phyloP scores from a whole-genome alignment of 2,888 invertebrate species.

The Pandemis heparana region DNA sequence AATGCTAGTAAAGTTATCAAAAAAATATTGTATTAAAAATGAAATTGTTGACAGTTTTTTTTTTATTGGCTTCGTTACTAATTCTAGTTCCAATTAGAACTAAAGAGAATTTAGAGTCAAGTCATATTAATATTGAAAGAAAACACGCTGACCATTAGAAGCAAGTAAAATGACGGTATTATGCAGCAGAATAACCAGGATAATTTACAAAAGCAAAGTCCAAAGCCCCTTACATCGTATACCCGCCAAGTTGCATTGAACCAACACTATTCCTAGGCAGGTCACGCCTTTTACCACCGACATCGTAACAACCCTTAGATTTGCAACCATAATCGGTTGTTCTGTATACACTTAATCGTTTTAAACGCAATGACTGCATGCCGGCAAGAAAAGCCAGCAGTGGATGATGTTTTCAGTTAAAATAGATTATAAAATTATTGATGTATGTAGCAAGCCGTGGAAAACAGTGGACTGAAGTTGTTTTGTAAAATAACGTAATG shows the following conservation, averaged over 20 bases:
- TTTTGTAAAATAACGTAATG: conserved; percentile 34
- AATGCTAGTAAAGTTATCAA: no score
- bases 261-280: conserved; percentile 8
- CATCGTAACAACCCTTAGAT: not conserved
- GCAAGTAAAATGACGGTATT: not conserved
- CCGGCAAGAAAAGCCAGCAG: not conserved
- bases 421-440: conserved; percentile 1
- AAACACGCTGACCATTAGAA: not conserved
- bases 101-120: not conserved
- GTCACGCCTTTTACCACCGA: conserved; percentile 12
- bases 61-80: not conserved
- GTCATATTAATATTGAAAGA: not conserved
- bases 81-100: not conserved
- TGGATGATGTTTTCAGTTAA: not conserved
- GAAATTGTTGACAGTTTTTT: no score
- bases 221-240: conserved; percentile 1
- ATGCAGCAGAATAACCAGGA: conserved; percentile 13
- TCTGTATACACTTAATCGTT: not conserved
- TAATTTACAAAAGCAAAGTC: conserved; percentile 22
- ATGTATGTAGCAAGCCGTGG: conserved; percentile 19
- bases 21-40: no score
- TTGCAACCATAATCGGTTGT: not conserved
- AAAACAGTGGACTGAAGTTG: conserved; percentile 24
- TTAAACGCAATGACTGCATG: not conserved
- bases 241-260: conserved; percentile 25